Percentiles rank a stretch among this genome's conserved stretches.
These are phyloP conservation scores for Muscicapa striata DNA, from an alignment of 2,797 vertebrate species.

Conservation along the genomic window DNA sequence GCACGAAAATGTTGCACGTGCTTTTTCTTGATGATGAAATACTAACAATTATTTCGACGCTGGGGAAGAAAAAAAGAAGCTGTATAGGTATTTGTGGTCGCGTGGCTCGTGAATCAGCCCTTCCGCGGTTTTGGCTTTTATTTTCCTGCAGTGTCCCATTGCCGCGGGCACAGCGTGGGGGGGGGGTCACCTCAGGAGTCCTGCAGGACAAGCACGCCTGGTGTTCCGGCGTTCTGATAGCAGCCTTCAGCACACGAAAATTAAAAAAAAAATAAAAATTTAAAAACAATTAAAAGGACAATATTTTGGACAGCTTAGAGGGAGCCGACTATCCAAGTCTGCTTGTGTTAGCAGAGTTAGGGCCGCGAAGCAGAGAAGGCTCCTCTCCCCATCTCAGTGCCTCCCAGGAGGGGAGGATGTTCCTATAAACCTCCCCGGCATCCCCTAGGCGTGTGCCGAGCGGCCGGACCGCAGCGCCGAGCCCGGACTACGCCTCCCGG, in stretches of 20 bases:
- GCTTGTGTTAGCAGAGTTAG: not conserved
- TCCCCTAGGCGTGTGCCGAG: accelerated
- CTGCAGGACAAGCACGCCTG: not conserved
- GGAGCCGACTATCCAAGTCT: not conserved
- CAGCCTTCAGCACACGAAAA: not conserved
- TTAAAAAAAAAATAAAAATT: too few species aligned
- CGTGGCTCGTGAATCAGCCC: not conserved
- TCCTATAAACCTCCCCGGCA: accelerated
- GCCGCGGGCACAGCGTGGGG: accelerated
- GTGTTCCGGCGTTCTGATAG: not conserved
- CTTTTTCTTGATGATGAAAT: not conserved
- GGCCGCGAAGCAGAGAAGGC: not conserved
- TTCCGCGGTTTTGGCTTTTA: not conserved
- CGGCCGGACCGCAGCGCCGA: accelerated
- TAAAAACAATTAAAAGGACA: too few species aligned
- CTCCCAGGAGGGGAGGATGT: accelerated
- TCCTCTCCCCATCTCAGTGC: accelerated
- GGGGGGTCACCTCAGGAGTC: not conserved
- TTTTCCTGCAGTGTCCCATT: not conserved
- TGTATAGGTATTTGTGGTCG: not conserved
- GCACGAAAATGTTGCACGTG: not conserved
- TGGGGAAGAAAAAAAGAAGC: not conserved
- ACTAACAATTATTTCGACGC: not conserved
- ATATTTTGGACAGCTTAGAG: too few species aligned
- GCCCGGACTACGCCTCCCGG: not conserved